Conservation (phyloP, 1,140 invertebrate genomes). For the Micrasema longulum region DNA sequence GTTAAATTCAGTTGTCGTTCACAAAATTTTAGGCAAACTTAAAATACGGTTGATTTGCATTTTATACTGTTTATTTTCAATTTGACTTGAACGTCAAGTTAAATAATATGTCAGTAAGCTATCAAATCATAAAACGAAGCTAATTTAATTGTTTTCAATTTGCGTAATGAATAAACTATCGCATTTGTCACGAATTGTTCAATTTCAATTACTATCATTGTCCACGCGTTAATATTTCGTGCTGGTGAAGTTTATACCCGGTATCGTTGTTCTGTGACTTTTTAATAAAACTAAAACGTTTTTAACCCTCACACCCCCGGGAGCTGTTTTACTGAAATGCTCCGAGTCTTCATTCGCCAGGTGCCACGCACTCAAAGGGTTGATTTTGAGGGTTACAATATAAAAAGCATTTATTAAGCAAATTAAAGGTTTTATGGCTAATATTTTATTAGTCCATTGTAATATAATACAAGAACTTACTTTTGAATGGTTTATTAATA, state of each 20-base stretch:
- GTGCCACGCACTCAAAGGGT: conserved; percentile 31
- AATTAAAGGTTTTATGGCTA: not conserved
- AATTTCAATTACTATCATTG: not conserved
- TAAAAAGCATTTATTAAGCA: too few species aligned
- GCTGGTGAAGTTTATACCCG: not conserved
- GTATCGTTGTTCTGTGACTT: not conserved
- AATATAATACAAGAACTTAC: too few species aligned
- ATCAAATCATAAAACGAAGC: conserved; percentile 1
- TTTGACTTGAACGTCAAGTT: too few species aligned
- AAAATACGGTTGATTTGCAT: too few species aligned
- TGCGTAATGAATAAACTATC: conserved; percentile 39
- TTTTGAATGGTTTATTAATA: too few species aligned
- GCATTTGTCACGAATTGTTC: conserved; percentile 11
- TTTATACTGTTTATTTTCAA: too few species aligned
- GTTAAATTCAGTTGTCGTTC: too few species aligned
- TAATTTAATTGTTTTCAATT: conserved; percentile 15
- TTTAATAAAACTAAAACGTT: conserved; percentile 33
- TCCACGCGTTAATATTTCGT: not conserved
- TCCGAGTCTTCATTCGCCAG: conserved; percentile 9
- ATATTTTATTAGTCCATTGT: not conserved
- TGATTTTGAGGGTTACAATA: not conserved
- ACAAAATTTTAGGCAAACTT: too few species aligned
- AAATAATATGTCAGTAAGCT: not conserved
- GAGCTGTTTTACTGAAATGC: not conserved
- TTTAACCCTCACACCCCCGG: not conserved